Evolutionary conservation across 2,888 invertebrate species (phyloP), one percentile per base, ranked within the genome.

Genomic region (Chymomyza procnemis): DNA sequence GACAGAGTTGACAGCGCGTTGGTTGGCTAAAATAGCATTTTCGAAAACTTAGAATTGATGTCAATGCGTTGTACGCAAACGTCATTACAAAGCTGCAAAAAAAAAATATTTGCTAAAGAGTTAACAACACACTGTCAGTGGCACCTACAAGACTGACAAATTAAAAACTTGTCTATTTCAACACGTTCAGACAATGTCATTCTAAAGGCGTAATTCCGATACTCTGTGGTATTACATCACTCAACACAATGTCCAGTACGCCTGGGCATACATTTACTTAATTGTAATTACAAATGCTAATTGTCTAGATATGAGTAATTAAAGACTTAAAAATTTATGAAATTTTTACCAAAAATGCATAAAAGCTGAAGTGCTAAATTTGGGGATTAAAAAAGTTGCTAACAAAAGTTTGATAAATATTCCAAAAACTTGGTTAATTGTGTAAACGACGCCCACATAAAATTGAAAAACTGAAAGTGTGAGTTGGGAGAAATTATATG

Each of bases 1-100:
- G 26, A 26, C 34, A 41, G 34, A 16, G n/a, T n/a, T 18, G 50
- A 50, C 50, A 50, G 50, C 50, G 50, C 50, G 50, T 50, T 50
- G 50, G 50, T 50, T 26, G 26, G 50, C 50, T 14, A 62, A n/a
- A 69, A 69, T n/a, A 19, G 68, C 69, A 64, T 60, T 69, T 68
- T 59, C 16, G 52, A 66, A 62, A 19, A 18, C 4, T n/a, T 19
- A 19, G 18, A 50, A 18, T 18, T 50, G 50, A 19, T 50, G 50
- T 50, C 50, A 50, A 50, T 18, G 50, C 12, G 34, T 4, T 41
- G 12, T 41, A 41, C 12, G 12, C 9, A 41, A 41, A 41, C 34
- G 34, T 41, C 34, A 41, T 41, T 41, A 41, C 12, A 41, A 41
- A 9, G 34, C 12, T 41, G 12, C 16, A 14, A 47, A 47, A 47